Evolutionary conservation across 2,113 vertebrate species (phyloP), one percentile per base, ranked within the genome.

Genomic region (Leptobrachium ailaonicum): DNA sequence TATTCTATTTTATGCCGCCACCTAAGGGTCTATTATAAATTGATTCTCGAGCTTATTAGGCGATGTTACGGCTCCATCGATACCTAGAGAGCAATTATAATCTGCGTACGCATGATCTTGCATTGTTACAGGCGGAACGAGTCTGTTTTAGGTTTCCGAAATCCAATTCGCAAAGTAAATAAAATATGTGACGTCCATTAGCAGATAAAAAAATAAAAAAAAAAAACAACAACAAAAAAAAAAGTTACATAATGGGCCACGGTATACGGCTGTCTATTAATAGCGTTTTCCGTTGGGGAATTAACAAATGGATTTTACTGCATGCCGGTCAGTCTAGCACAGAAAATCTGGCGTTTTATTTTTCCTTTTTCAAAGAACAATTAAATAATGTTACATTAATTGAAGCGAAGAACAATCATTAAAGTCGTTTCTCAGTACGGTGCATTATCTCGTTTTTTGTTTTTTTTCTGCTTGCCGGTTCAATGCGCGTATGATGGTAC

Each of bases 11-110:
- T 68, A 75, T 81, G 72, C 71, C 75, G 79, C 79, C 71, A 81
- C 79, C 79, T 81, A 81, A 81, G 71, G 71, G 71, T 81, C 73
- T 81, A 53, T 41, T 81, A 75, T 69, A 81, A 75, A 81, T 81
- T 74, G 64, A 73, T 81, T 81, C 41, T 50, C 58, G 64, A 32
- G 53, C 79, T 81, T 71, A 81, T 81, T 74, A 81, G 56, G 64
- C 66, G 41, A 60, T 60, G 72, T 74, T 75, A 81, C 63, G 64
- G 54, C 79, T 67, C 41, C 53, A 13, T 2, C 58, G 63, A 69
- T 81, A 56, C 64, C 79, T 62, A 32, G 71, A 81, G 79, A 75
- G 72, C 71, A 75, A 81, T 75, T 81, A 81, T 75, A 69, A 81
- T 81, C 44, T 81, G 71, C 75, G 79, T 81, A 81, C 64, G 75